A percentile compares a stretch with the other conserved stretches of the same genome.
Conservation (phyloP, 2,113 vertebrate species). For the Rostratula benghalensis region DNA sequence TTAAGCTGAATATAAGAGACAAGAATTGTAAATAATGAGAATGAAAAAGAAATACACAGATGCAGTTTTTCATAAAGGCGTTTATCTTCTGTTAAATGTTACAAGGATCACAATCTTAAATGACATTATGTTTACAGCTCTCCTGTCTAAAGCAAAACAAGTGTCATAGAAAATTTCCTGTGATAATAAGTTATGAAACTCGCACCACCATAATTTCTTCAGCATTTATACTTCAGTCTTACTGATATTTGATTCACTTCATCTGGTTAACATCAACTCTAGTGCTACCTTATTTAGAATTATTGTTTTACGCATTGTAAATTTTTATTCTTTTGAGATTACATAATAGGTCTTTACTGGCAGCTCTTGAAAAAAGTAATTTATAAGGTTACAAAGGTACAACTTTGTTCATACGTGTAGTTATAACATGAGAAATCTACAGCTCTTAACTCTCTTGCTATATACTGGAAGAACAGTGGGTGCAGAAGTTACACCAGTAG, state of each 20-base stretch:
- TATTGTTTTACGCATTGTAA: background rate
- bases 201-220: background rate
- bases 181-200: background rate
- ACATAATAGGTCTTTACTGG: background rate
- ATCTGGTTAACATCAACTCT: background rate
- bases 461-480: background rate
- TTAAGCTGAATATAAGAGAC: background rate
- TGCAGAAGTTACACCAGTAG: background rate
- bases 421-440: background rate
- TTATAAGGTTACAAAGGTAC: background rate
- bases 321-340: conserved; percentile 10
- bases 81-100: background rate
- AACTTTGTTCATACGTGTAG: background rate
- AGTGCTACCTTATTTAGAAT: background rate
- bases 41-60: background rate
- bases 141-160: background rate
- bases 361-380: background rate
- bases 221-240: background rate
- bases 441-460: background rate
- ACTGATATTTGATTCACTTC: background rate
- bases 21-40: background rate
- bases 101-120: background rate
- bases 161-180: background rate
- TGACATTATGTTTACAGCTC: background rate
- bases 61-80: background rate